Evolutionary conservation across 2,113 vertebrate species (phyloP).

Genomic region (Centropristis striata): DNA sequence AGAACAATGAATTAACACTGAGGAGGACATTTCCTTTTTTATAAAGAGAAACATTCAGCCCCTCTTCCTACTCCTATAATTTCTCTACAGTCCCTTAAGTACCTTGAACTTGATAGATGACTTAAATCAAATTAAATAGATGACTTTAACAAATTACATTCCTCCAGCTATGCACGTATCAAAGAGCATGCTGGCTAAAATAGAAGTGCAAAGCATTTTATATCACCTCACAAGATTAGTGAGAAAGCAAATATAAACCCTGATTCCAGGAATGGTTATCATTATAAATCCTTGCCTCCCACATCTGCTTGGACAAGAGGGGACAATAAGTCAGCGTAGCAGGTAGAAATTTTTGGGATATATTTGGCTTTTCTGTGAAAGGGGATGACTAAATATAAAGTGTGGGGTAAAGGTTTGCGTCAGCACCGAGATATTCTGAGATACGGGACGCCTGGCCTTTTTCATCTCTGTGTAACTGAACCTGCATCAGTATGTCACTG

Average conservation of each 20-base stretch:
- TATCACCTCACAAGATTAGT: conserved; percentile 57
- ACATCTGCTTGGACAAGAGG: conserved; percentile 60
- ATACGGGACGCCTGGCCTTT: conserved; percentile 77
- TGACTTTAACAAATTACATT: conserved; percentile 33
- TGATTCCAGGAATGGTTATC: conserved; percentile 63
- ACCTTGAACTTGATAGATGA: conserved; percentile 36
- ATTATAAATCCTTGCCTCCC: conserved; percentile 57
- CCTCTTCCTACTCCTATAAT: neutral
- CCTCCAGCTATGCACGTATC: conserved; percentile 21
- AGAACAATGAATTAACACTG: neutral
- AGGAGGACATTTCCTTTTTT: neutral
- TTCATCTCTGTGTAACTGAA: conserved; percentile 71
- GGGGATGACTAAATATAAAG: conserved; percentile 75
- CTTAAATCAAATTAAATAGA: conserved; percentile 47
- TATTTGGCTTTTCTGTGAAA: conserved; percentile 64
- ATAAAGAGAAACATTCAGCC: neutral
- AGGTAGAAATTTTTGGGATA: conserved; percentile 58
- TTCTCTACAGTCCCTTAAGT: neutral
- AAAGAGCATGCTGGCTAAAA: conserved; percentile 19
- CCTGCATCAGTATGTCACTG: conserved; percentile 77
- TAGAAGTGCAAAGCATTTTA: conserved; percentile 56
- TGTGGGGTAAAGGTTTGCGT: conserved; percentile 63
- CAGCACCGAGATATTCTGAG: conserved; percentile 75
- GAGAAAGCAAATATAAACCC: conserved; percentile 70
- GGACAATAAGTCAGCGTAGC: conserved; percentile 67